These are phyloP conservation scores for Umimayanthus chanpuru DNA, from an alignment of 92 coral and sea anemone genomes.

Conservation along the genomic window DNA sequence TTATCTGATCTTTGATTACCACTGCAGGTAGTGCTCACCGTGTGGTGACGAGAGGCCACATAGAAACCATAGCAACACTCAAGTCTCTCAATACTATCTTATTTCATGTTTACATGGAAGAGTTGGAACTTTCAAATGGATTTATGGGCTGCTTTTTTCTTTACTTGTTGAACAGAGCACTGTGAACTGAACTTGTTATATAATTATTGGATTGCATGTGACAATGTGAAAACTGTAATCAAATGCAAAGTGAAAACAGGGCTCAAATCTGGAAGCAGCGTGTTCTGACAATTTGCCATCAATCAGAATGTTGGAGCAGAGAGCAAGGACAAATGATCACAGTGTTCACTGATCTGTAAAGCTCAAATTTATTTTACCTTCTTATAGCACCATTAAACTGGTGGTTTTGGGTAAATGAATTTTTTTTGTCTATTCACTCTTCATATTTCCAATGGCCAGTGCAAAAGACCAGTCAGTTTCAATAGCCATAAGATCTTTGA, in stretches of 20 bases:
- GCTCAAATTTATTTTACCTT: background rate
- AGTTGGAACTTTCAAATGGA: background rate
- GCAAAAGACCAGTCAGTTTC: no score
- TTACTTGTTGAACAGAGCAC: background rate
- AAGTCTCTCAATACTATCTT: constrained; percentile 25
- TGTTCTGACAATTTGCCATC: no score
- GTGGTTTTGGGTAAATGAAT: background rate
- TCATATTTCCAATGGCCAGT: background rate
- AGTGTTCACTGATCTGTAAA: background rate
- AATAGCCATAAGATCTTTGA: no score
- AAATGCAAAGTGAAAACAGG: background rate
- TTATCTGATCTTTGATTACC: constrained; percentile 20
- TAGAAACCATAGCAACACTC: constrained; percentile 41
- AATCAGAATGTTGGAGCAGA: background rate
- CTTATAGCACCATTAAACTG: background rate
- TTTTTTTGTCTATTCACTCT: background rate
- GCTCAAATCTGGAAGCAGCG: background rate
- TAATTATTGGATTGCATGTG: background rate
- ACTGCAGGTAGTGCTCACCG: constrained; percentile 28
- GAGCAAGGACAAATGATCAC: background rate
- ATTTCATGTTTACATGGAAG: background rate
- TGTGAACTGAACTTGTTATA: background rate
- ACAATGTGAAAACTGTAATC: background rate
- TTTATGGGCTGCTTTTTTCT: background rate
- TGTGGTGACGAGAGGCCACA: constrained; percentile 14